Evolutionary conservation across 92 coral and sea anemone species (phyloP).

Genomic region (Heteractis magnifica): DNA sequence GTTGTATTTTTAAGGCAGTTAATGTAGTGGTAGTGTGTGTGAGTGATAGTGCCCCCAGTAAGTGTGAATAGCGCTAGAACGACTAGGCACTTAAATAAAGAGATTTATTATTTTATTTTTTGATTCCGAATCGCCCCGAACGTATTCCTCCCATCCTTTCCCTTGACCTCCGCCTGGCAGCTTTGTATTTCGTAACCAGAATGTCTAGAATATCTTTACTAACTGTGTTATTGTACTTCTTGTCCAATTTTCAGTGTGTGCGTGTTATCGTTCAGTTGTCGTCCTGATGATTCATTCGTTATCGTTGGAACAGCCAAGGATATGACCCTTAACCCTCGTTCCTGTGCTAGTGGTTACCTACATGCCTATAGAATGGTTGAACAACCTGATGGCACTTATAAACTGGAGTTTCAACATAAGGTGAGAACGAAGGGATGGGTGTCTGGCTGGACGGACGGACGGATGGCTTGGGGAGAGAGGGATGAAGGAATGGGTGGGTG

Average conservation of each 20-base stretch:
- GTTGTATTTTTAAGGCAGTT: too few relatives aligned
- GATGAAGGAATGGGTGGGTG: not conserved
- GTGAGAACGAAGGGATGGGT: slow-evolving; percentile 13
- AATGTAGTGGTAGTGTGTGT: too few relatives aligned
- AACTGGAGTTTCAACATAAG: slow-evolving; percentile 93
- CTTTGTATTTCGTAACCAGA: too few relatives aligned
- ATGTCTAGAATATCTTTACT: not conserved
- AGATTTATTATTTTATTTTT: too few relatives aligned
- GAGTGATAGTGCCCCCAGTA: too few relatives aligned
- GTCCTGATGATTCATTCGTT: slow-evolving; percentile 91
- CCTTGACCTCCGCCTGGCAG: too few relatives aligned
- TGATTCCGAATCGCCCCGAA: too few relatives aligned
- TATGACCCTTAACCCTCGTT: slow-evolving; percentile 91
- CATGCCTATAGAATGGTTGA: slow-evolving; percentile 74
- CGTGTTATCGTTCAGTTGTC: slow-evolving; percentile 77
- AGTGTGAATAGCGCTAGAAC: too few relatives aligned
- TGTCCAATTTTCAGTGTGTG: slow-evolving; percentile 65
- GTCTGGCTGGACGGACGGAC: not conserved
- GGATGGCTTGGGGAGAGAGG: not conserved
- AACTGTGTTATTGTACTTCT: not conserved
- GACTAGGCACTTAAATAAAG: too few relatives aligned
- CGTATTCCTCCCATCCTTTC: not conserved
- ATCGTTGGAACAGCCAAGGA: slow-evolving; percentile 94
- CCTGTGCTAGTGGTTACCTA: slow-evolving; percentile 88
- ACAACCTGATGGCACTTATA: slow-evolving; percentile 79